Base-by-base conservation (phyloP, 2,888 invertebrate genomes). In the Dryobotodes eremita region DNA sequence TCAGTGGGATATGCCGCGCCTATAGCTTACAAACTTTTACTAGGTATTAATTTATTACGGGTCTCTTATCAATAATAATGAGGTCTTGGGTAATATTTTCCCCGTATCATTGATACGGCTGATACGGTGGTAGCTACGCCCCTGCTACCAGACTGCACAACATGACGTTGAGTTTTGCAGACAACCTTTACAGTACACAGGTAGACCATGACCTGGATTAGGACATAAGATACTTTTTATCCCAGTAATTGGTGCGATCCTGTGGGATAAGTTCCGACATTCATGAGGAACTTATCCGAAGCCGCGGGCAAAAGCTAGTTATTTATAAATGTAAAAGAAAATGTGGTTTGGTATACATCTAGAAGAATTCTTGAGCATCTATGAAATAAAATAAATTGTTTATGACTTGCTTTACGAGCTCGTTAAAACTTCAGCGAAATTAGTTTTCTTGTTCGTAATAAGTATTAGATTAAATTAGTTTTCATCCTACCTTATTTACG, bases 371-470 rank as follows among this genome's bases (percentile, higher is more conserved):
- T 53, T 26, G 10, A 50, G 20, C 57, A 46, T 80, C 0, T 53
- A 31, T 71, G 8, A 80, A 79, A 64, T 70, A 57, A 79, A 79
- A 65, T 59, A 79, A 80, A 13, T 79, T 66, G 46, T 66, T 74
- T 74, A 79, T 64, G 46, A 26, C 10, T n/a, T 55, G 13, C 59
- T 84, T 83, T 69, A 75, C 57, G 80, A 75, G 17, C 53, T 75
- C 31, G 68, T 83, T 53, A 66, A 68, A 82, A 84, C 61, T 84
- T 79, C 20, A 65, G 65, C 31, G 26, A 50, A 83, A 76, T 70
- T 46, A 71, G 26, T 71, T 80, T 75, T 53, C 53, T 53, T 75
- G 15, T 65, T 53, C 15, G 46, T 64, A 75, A 57, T 50, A 36
- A 36, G 31, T 36, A 50, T n/a, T 74, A 7, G 20, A 62, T 69